Conservation (phyloP, 2,797 vertebrate species). For the Rhyacichthys aspro region DNA sequence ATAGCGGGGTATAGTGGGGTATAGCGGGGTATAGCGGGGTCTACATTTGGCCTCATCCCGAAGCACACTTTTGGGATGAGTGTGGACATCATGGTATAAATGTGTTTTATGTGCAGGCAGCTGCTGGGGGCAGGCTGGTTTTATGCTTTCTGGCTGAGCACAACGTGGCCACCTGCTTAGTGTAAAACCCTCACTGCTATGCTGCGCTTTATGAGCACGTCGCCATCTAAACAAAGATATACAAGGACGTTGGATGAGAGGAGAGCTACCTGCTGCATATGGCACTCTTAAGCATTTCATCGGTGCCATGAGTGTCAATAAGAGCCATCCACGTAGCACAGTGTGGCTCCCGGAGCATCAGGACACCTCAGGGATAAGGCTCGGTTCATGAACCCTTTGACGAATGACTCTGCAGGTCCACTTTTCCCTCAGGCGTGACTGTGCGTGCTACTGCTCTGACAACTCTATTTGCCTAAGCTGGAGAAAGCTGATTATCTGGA, state of each 20-base stretch:
- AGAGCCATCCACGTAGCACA: constrained; percentile 38
- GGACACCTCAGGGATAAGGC: constrained; percentile 47
- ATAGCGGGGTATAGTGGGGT: constrained; percentile 36
- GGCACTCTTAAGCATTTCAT: constrained; percentile 66
- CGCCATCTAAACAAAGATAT: constrained; percentile 70
- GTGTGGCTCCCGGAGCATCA: constrained; percentile 42
- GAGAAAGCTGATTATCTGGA: constrained; percentile 62
- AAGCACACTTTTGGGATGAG: constrained; percentile 72
- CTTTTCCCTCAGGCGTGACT: constrained; percentile 47
- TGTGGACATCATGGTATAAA: constrained; percentile 79
- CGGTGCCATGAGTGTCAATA: constrained; percentile 46
- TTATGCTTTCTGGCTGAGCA: constrained; percentile 76
- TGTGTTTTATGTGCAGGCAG: constrained; percentile 82
- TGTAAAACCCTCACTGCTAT: constrained; percentile 65
- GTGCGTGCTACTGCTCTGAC: constrained; percentile 69
- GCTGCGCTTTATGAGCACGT: constrained; percentile 67
- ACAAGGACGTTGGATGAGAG: constrained; percentile 49
- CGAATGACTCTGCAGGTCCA: constrained; percentile 61
- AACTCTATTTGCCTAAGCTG: constrained; percentile 74
- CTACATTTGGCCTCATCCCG: constrained; percentile 54
- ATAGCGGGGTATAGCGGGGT: constrained; percentile 35
- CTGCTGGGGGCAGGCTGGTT: constrained; percentile 74
- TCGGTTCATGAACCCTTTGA: constrained; percentile 65
- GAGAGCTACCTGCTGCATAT: constrained; percentile 61
- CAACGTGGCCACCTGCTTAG: constrained; percentile 80